Evolutionary conservation across 2,797 vertebrate genomes (phyloP).

Genomic region (Malacoraja senta): DNA sequence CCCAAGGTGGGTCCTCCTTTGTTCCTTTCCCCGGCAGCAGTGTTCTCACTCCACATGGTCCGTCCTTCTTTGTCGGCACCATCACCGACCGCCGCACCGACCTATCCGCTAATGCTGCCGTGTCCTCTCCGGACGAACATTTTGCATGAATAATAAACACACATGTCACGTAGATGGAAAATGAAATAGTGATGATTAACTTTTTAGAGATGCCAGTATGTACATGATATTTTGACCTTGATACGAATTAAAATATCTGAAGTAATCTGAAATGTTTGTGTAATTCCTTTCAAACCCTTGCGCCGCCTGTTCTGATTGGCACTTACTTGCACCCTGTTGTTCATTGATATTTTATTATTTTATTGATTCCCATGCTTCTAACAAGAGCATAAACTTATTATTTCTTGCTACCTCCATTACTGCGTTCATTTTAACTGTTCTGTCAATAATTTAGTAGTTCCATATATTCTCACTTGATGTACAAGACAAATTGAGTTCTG

Average conservation of each 20-base stretch:
- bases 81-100: no score
- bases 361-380: background rate
- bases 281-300: background rate
- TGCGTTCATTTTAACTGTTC: background rate
- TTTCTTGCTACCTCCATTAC: background rate
- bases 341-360: background rate
- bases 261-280: background rate
- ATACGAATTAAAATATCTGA: background rate
- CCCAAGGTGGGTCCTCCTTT: no score
- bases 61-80: no score
- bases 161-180: no score
- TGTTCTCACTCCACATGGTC: no score
- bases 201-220: no score
- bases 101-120: no score
- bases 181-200: no score
- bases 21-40: no score
- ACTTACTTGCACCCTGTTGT: background rate
- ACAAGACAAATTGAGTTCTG: background rate
- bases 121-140: no score
- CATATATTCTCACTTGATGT: background rate
- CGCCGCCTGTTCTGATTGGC: background rate
- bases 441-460: background rate
- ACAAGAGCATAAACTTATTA: background rate
- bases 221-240: background rate
- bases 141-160: no score